phyloP scores from a whole-genome alignment of 1,140 invertebrate genomes.

The Macrocentrus cingulum region DNA sequence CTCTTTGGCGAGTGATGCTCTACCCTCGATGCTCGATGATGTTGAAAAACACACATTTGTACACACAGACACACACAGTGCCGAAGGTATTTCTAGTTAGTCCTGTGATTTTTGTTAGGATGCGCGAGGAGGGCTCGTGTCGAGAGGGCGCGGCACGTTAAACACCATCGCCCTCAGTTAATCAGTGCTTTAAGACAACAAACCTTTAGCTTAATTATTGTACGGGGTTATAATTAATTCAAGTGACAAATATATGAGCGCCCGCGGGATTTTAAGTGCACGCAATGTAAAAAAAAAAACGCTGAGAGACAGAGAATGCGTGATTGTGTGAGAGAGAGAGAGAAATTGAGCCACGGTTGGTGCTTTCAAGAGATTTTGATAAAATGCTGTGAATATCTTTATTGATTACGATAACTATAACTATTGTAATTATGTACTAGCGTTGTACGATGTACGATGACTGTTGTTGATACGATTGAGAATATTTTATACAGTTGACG shows the following conservation, averaged over 20 bases:
- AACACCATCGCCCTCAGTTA: conserved; percentile 57
- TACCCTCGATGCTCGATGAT: too few relatives aligned
- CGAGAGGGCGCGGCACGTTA: conserved; percentile 54
- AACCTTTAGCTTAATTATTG: conserved; percentile 45
- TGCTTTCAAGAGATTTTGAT: conserved; percentile 59
- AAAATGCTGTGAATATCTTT: conserved; percentile 59
- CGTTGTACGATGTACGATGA: conserved; percentile 56
- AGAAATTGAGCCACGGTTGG: conserved; percentile 49
- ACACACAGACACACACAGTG: too few relatives aligned
- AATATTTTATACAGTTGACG: conserved; percentile 58
- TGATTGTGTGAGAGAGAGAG: conserved; percentile 21
- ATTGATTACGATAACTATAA: conserved; percentile 57
- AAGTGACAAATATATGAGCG: conserved; percentile 19
- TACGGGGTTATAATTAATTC: conserved; percentile 25
- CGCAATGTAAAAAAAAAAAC: too few relatives aligned
- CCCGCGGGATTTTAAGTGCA: too few relatives aligned
- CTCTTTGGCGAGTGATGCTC: conserved; percentile 12
- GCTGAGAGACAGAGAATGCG: conserved; percentile 26
- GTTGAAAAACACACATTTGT: background rate
- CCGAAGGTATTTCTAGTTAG: conserved; percentile 56
- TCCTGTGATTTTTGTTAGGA: conserved; percentile 59
- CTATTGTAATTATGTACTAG: conserved; percentile 57
- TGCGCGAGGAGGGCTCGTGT: conserved; percentile 51
- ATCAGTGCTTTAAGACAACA: conserved; percentile 59
- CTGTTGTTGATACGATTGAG: conserved; percentile 58